Base-by-base conservation (phyloP, 2,797 vertebrate genomes). In the Acanthurus lineatus region DNA sequence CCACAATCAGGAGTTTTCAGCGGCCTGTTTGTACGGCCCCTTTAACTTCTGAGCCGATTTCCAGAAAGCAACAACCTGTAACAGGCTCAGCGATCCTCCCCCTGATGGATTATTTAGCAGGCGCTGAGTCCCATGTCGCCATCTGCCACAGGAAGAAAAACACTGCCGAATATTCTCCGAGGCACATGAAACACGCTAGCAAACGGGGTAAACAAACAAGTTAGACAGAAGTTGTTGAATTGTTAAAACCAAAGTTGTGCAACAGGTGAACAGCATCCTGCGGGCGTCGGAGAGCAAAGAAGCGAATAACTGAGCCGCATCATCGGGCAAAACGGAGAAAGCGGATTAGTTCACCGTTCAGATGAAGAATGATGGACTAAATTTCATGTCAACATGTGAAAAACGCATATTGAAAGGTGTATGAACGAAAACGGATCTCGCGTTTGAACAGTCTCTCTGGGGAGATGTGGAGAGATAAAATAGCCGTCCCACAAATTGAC, bases 31-130 rank as follows among this genome's bases (percentile, higher is more conserved):
- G 73, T 51, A 67, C 91, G 92, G 93, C 75, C 82, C 84, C 95
- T 96, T 96, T 95, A 94, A 95, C 83, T 85, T 83, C 71, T 93
- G 91, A 94, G 91, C 86, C 86, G 90, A 88, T 92, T 91, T 88
- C 57, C 75, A 88, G 82, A 76, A 73, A 85, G 80, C 87, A 92
- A 69, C 89, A 88, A 90, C 88, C 87, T 86, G 85, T 79, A 85
- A 80, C 85, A 67, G 86, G 90, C 90, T 90, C 88, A 84, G 65
- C 44, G 93, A 89, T 91, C 94, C 95, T 94, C 95, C 94, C 92
- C 87, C 82, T 91, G 73, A 90, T 96, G 92, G 94, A 96, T 96
- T 96, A 96, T 96, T 96, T 88, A 96, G 89, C 93, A 94, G 89
- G 91, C 87, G 86, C 85, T 85, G 35, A 88, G 91, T 90, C 85